Evolutionary conservation across 2,113 vertebrate genomes (phyloP).

Genomic region (Chlamydotis undulata): DNA sequence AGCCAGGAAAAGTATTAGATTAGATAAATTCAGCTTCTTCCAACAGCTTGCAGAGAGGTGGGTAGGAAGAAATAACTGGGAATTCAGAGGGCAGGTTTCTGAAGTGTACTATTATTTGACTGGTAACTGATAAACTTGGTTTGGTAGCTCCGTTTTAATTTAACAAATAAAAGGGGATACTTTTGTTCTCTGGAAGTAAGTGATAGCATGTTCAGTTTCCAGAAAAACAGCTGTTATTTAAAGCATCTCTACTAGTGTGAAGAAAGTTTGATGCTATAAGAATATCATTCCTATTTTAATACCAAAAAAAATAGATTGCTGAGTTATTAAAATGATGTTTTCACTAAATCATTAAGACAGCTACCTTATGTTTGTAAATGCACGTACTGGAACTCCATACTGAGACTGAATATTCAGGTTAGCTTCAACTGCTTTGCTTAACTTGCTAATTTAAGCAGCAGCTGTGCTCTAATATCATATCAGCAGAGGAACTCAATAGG

Average conservation of each 20-base stretch:
- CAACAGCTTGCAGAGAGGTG: background rate
- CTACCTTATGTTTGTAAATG: background rate
- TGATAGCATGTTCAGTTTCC: background rate
- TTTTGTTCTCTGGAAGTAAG: background rate
- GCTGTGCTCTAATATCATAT: background rate
- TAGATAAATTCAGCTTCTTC: background rate
- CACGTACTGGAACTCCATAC: background rate
- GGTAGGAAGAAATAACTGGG: background rate
- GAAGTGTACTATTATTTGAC: background rate
- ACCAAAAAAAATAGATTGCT: background rate
- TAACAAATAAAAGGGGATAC: background rate
- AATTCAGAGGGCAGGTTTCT: background rate
- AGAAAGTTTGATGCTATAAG: background rate
- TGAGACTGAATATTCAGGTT: background rate
- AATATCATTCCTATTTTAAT: background rate
- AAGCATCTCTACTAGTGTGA: background rate
- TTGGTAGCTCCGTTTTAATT: background rate
- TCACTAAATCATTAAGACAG: background rate
- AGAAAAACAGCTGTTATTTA: background rate
- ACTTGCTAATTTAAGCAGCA: slow-evolving; percentile 2
- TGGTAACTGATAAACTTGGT: background rate
- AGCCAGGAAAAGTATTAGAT: background rate
- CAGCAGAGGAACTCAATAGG: background rate
- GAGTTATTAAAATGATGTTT: background rate
- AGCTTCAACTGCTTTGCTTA: background rate